Evolutionary conservation across 2,113 vertebrate genomes (phyloP), one percentile per base, ranked within the genome.

Genomic region (Scomber scombrus): DNA sequence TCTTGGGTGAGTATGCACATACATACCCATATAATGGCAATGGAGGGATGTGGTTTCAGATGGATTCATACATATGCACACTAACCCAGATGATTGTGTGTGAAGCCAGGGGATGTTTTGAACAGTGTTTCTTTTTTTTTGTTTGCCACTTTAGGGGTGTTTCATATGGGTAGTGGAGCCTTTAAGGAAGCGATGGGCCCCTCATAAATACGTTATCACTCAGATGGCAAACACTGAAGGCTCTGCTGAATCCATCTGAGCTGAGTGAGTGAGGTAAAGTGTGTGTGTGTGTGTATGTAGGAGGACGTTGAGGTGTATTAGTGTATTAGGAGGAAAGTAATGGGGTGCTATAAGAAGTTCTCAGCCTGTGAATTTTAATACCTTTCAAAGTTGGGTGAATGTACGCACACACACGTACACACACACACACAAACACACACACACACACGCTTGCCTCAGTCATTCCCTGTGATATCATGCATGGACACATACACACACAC

Each of bases 191-290:
- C 61, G 26, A 86, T 71, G 51, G 34, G 49, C 70, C 71, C 70
- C 71, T 94, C 87, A 92, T 91, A 89, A 93, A 94, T 93, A 80
- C 78, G 84, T 92, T 76, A 94, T 88, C 64, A 80, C 70, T 90
- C 66, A 85, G 71, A 89, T 73, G 82, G 79, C 73, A 88, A 82
- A 81, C 56, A 82, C 43, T 52, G 71, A 91, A 76, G 85, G 80
- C 84, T 80, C 64, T 79, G 82, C 43, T 66, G 72, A 83, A 73
- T 80, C 78, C 66, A 87, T 90, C 77, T 88, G 69, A 85, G 63
- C 60, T 64, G 66, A 75, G 56, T 40, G 52, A 62, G 34, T 26
- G 19, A 40, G 52, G 18, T 5, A 45, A 61, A 45, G 13, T 51
- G 62, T 71, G 9, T 70, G 34, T 49, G 26, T 77, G 43, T 19